These are phyloP conservation scores for Myotis planiceps DNA, from an alignment of 2,797 vertebrate species.

Conservation along the genomic window DNA sequence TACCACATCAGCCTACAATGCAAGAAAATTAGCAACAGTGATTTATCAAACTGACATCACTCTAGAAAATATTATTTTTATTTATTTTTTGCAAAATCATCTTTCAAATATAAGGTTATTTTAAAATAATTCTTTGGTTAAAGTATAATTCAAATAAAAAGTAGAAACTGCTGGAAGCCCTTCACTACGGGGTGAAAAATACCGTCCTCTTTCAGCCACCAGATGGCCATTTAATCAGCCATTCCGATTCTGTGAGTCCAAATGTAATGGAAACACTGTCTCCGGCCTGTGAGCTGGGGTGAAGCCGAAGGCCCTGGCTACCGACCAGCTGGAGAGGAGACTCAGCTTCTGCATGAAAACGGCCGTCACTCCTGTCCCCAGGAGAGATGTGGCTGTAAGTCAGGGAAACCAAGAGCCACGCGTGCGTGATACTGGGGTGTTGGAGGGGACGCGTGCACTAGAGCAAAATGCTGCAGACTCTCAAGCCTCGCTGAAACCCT, in stretches of 20 bases:
- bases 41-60: background rate
- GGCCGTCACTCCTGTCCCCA: background rate
- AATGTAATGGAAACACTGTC: constrained; percentile 49
- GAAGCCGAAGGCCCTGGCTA: constrained; percentile 36
- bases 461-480: background rate
- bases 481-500: background rate
- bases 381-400: constrained; percentile 36
- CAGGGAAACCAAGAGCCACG: background rate
- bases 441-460: background rate
- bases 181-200: background rate
- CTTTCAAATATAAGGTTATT: constrained; percentile 65
- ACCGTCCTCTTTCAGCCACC: constrained; percentile 25
- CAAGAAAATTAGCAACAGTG: background rate
- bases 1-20: background rate
- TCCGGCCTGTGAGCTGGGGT: background rate
- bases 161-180: constrained; percentile 25
- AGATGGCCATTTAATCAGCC: constrained; percentile 63
- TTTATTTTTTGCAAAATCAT: constrained; percentile 68
- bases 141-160: constrained; percentile 21
- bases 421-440: background rate
- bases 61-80: constrained; percentile 10
- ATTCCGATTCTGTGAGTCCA: constrained; percentile 50
- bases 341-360: constrained; percentile 6
- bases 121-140: constrained; percentile 65
- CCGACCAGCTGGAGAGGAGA: background rate